Percentiles rank a stretch among this genome's conserved stretches.
Evolutionary conservation across 2,113 vertebrate species (phyloP).

Genomic region (Bucco capensis): DNA sequence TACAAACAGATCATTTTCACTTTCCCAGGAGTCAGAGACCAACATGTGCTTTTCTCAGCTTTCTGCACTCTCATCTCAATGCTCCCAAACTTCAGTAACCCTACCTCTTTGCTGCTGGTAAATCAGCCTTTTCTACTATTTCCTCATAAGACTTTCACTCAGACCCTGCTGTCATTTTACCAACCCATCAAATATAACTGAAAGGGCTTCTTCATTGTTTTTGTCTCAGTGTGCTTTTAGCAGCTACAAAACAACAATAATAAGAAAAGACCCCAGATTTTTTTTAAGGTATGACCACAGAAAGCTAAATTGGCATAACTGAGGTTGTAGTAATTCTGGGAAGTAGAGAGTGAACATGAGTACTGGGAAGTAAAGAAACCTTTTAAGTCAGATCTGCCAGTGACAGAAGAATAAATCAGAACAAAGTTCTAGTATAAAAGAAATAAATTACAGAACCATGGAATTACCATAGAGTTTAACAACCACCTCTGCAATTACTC

Average conservation of each 20-base stretch:
- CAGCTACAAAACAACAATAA: neutral
- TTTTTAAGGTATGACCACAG: slow-evolving; percentile 1
- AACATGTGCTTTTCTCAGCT: neutral
- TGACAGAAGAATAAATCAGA: slow-evolving; percentile 31
- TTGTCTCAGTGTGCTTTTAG: neutral
- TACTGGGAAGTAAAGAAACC: neutral
- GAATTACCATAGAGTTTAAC: slow-evolving; percentile 23
- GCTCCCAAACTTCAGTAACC: neutral
- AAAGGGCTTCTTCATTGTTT: neutral
- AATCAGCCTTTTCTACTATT: neutral
- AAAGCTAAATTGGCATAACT: slow-evolving; percentile 5
- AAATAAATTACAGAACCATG: slow-evolving; percentile 6
- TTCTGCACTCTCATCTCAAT: neutral
- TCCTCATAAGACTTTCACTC: neutral
- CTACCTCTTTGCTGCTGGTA: neutral
- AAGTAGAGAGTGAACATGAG: neutral
- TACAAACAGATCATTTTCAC: neutral
- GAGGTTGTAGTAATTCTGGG: neutral
- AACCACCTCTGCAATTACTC: slow-evolving; percentile 25
- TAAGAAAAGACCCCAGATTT: neutral
- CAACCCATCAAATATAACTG: neutral
- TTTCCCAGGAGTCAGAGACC: neutral
- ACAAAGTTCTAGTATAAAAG: slow-evolving; percentile 18
- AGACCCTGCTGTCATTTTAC: neutral
- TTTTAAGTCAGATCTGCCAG: slow-evolving; percentile 35